Conservation (phyloP, 2,797 vertebrate genomes). For the Chaenodraco wilsoni region DNA sequence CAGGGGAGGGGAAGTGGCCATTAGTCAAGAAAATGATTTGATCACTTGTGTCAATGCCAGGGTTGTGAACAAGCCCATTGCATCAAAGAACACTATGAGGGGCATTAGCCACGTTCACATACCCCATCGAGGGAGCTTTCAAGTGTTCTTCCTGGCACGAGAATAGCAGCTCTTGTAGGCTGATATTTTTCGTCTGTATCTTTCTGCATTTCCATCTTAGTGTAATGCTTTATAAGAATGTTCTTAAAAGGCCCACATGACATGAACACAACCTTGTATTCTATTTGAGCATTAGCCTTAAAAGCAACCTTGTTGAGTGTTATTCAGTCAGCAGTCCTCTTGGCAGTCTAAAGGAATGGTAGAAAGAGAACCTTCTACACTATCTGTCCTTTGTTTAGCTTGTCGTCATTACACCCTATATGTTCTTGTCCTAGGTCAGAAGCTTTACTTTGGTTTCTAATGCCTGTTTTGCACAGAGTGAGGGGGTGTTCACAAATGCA, state of each 20-base stretch:
- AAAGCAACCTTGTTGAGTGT: conserved; percentile 8
- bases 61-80: conserved; percentile 47
- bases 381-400: not conserved
- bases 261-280: conserved; percentile 7
- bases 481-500: conserved; percentile 36
- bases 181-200: conserved; percentile 18
- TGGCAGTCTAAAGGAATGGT: conserved; percentile 2
- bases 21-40: conserved; percentile 74
- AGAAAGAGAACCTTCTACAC: conserved; percentile 18
- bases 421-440: conserved; percentile 24
- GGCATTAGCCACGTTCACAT: conserved; percentile 48
- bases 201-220: conserved; percentile 20
- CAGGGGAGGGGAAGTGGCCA: conserved; percentile 61
- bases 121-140: conserved; percentile 44
- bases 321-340: not conserved
- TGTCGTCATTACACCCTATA: not conserved
- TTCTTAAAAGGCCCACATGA: conserved; percentile 19
- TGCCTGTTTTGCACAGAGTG: conserved; percentile 24
- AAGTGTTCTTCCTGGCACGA: conserved; percentile 43
- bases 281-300: conserved; percentile 9
- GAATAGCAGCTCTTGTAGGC: conserved; percentile 44
- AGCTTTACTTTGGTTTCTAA: conserved; percentile 18
- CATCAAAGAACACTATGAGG: conserved; percentile 55
- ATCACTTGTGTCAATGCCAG: conserved; percentile 70
- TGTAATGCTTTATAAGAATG: conserved; percentile 7